Percentiles rank a stretch among this genome's conserved stretches.
Evolutionary conservation across 1,140 invertebrate genomes (phyloP).

Genomic region (Gonioctena quinquepunctata): DNA sequence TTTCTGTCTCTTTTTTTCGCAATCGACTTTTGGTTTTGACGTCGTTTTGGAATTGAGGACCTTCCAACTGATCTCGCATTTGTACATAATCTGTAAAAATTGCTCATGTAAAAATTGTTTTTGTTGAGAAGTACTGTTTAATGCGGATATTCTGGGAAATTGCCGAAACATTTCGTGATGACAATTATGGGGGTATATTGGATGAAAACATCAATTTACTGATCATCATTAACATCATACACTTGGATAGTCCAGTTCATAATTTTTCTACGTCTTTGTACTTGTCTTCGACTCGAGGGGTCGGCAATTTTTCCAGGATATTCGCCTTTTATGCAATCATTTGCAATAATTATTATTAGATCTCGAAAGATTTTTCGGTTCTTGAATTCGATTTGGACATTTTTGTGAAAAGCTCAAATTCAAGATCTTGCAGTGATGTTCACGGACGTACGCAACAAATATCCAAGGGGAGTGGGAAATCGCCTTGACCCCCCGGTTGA

Average conservation of each 20-base stretch:
- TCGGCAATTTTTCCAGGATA: too few species aligned
- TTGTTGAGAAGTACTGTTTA: conserved; percentile 46
- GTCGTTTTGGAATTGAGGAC: conserved; percentile 31
- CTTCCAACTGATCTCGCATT: conserved; percentile 39
- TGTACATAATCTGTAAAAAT: conserved; percentile 56
- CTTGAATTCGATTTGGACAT: conserved; percentile 9
- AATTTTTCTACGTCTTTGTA: too few species aligned
- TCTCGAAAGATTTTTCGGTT: not conserved
- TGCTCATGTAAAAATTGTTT: conserved; percentile 57
- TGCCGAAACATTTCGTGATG: too few species aligned
- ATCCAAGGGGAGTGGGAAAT: not conserved
- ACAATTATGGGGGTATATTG: too few species aligned
- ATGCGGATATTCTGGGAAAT: not conserved
- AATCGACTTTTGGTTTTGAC: conserved; percentile 36
- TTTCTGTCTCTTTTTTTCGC: conserved; percentile 34
- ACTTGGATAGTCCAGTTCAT: too few species aligned
- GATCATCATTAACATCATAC: too few species aligned
- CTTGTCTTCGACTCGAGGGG: too few species aligned
- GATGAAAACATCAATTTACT: too few species aligned
- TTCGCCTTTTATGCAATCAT: conserved; percentile 39
- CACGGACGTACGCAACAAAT: not conserved
- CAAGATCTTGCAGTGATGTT: not conserved
- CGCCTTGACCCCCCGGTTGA: too few species aligned
- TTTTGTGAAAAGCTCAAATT: conserved; percentile 1
- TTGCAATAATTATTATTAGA: conserved; percentile 33